These are phyloP conservation scores for Varecia variegata DNA, from an alignment of 2,797 vertebrate species.

Conservation along the genomic window DNA sequence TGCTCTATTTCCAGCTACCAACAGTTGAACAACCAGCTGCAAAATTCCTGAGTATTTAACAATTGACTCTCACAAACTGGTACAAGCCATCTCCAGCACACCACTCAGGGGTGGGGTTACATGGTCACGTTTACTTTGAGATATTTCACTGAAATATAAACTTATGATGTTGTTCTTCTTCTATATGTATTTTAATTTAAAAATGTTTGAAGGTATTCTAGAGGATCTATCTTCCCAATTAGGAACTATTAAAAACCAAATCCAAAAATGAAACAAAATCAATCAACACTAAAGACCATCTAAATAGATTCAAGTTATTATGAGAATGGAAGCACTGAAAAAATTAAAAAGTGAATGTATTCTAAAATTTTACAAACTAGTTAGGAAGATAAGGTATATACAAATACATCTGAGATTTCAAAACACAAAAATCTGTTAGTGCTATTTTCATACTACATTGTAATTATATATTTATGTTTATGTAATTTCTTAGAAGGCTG, in stretches of 20 bases:
- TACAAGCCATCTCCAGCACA: not conserved
- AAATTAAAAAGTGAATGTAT: not conserved
- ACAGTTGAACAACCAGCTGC: not conserved
- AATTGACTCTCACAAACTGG: not conserved
- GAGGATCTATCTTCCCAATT: not conserved
- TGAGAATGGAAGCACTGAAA: not conserved
- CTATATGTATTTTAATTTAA: not conserved
- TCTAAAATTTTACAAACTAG: not conserved
- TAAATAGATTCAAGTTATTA: not conserved
- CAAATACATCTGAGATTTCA: not conserved
- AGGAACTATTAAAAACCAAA: not conserved
- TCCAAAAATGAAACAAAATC: not conserved
- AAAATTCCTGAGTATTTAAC: not conserved
- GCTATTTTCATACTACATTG: not conserved
- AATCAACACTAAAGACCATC: not conserved
- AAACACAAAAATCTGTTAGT: not conserved
- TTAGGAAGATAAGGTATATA: not conserved
- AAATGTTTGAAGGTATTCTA: not conserved
- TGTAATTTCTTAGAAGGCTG: not conserved
- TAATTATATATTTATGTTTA: not conserved
- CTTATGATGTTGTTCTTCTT: not conserved
- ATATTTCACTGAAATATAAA: not conserved
- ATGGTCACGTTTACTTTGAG: not conserved
- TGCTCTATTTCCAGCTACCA: not conserved
- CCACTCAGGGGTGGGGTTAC: not conserved